Base-by-base conservation (phyloP, 2,113 vertebrate genomes). In the Alces alces region DNA sequence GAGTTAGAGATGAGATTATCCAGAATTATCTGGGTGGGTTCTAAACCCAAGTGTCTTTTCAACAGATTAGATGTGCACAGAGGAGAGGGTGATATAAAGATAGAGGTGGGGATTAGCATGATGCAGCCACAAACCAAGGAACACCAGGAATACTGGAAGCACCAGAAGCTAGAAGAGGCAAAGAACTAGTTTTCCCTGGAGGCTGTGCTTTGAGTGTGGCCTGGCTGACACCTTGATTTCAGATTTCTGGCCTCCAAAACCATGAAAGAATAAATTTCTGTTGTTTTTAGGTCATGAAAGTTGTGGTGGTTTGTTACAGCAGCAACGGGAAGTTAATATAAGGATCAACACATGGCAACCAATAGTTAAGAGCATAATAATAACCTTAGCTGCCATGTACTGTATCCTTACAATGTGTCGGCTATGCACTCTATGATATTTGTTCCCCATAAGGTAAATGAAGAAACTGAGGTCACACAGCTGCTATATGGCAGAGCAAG, bases 361-460 rank as follows among this genome's bases (percentile, higher is more conserved):
- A 80, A 54, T 15, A 78, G 57, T 45, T 91, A 88, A 39, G 30
- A 93, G 52, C 5, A 2, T n/a, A 16, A 30, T 50, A 78, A 8
- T 54, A 58, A 54, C n/a, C 17, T 39, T 27, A 39, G 54, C 33
- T n/a, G 45, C 45, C 8, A 10, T 19, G 21, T 25, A 39, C 30
- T 0, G 6, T 1, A 55, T 12, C 23, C 28, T 78, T 27, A 10
- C 12, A 9, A 16, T 3, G 6, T 3, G 83, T 4, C 4, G 8
- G 60, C 14, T 54, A 5, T 4, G 3, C 17, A 7, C 10, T 64
- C 5, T 57, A 19, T 60, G 27, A n/a, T 11, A 12, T 2, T 85
- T 61, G 45, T 82, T 89, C 21, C 39, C 30, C n/a, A n/a, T 16
- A 36, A 19, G 36, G 7, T 28, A 57, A 54, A 27, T 78, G 39